phyloP scores from a whole-genome alignment of 2,797 vertebrate species.

The Sarcophilus harrisii region DNA sequence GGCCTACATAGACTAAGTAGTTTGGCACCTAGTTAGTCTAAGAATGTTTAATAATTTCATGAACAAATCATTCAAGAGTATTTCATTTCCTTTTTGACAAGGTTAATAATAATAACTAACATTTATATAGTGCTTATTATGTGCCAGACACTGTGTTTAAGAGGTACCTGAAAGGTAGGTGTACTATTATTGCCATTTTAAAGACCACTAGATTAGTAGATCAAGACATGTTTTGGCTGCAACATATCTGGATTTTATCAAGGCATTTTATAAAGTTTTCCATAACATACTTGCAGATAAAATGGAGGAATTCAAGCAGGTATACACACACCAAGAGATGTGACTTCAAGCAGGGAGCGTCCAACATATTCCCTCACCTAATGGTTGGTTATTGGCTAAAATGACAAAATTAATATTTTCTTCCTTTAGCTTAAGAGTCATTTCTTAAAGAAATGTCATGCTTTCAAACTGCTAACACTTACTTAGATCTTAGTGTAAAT shows the following conservation, averaged over 20 bases:
- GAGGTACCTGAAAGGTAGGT: too few species aligned
- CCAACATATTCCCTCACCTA: not conserved
- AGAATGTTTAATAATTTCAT: not conserved
- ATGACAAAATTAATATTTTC: not conserved
- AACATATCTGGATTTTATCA: not conserved
- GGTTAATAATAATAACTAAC: not conserved
- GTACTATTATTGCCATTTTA: not conserved
- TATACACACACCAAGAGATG: not conserved
- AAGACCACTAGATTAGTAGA: not conserved
- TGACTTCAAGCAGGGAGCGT: not conserved
- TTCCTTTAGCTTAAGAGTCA: not conserved
- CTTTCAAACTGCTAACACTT: not conserved
- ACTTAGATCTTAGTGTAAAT: too few species aligned
- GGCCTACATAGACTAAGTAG: not conserved
- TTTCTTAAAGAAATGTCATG: not conserved
- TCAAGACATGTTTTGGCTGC: not conserved
- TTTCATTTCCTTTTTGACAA: not conserved
- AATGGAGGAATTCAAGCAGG: not conserved
- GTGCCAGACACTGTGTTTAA: not conserved
- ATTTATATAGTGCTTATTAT: not conserved
- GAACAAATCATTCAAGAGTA: not conserved
- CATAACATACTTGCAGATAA: not conserved
- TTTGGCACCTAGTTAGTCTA: not conserved
- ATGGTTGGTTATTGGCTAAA: not conserved
- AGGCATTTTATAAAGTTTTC: not conserved